Conservation (phyloP, 2,797 vertebrate genomes). For the Falco rusticolus region DNA sequence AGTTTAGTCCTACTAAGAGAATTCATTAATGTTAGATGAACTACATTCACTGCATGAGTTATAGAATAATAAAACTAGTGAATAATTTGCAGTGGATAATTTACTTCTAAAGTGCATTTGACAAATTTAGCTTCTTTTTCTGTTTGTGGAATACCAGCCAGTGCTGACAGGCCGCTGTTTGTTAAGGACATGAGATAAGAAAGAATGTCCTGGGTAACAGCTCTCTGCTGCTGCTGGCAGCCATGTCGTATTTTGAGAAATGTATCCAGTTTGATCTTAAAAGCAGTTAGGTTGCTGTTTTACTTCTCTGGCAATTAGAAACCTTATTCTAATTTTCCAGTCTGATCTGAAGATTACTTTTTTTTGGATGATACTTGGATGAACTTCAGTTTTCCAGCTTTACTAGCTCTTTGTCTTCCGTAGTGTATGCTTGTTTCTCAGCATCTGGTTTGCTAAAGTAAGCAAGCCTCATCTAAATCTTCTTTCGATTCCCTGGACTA, state of each 20-base stretch:
- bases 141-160: constrained; percentile 1
- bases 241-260: background rate
- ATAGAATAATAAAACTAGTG: constrained; percentile 36
- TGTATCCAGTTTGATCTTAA: background rate
- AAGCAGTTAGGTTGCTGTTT: background rate
- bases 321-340: background rate
- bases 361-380: background rate
- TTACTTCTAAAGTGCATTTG: constrained; percentile 11
- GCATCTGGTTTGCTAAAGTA: constrained; percentile 18
- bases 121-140: background rate
- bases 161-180: background rate
- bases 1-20: constrained; percentile 20
- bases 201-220: background rate
- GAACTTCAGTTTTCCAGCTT: background rate
- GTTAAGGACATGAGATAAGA: background rate
- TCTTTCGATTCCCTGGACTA: background rate
- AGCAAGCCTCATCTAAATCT: background rate
- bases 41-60: constrained; percentile 19
- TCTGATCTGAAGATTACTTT: background rate
- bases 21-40: constrained; percentile 43
- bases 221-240: background rate
- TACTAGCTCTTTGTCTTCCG: background rate
- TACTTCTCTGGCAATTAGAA: constrained; percentile 3
- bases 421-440: background rate
- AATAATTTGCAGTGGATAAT: constrained; percentile 24